phyloP scores from a whole-genome alignment of 2,797 vertebrate species.

The Megalops cyprinoides region DNA sequence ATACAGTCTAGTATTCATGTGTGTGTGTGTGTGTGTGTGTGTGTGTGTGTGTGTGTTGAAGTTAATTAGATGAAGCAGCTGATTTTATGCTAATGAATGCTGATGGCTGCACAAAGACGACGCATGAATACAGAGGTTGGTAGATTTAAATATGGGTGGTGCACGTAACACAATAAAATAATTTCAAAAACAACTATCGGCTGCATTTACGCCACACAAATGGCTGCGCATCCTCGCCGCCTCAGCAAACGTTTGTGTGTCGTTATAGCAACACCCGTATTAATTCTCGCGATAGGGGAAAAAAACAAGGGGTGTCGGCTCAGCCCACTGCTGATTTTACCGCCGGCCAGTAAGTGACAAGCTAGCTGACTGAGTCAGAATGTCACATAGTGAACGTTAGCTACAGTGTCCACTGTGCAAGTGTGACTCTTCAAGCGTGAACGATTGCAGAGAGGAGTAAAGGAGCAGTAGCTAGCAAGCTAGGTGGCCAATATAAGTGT shows the following conservation, averaged over 20 bases:
- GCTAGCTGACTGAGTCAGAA: background rate
- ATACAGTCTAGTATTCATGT: no score
- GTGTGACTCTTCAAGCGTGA: background rate
- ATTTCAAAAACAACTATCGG: background rate
- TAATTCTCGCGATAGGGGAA: constrained; percentile 30
- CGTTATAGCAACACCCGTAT: constrained; percentile 20
- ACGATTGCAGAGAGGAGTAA: background rate
- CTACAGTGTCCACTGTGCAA: background rate
- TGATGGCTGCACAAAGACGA: background rate
- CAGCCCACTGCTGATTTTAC: background rate
- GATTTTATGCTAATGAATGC: background rate
- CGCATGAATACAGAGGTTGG: no score
- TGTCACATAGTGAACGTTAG: constrained; percentile 2
- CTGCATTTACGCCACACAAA: constrained; percentile 23
- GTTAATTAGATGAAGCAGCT: background rate
- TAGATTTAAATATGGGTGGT: no score
- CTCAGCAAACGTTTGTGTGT: background rate
- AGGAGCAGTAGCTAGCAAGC: background rate
- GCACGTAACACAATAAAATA: no score
- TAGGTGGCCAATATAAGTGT: background rate
- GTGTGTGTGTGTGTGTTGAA: no score
- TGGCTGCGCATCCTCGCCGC: background rate
- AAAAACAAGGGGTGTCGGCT: constrained; percentile 23
- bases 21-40: no score
- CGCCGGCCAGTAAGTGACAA: background rate